These are phyloP conservation scores for Megalonaias nervosa DNA, from an alignment of 1,140 invertebrate species.

Conservation along the genomic window DNA sequence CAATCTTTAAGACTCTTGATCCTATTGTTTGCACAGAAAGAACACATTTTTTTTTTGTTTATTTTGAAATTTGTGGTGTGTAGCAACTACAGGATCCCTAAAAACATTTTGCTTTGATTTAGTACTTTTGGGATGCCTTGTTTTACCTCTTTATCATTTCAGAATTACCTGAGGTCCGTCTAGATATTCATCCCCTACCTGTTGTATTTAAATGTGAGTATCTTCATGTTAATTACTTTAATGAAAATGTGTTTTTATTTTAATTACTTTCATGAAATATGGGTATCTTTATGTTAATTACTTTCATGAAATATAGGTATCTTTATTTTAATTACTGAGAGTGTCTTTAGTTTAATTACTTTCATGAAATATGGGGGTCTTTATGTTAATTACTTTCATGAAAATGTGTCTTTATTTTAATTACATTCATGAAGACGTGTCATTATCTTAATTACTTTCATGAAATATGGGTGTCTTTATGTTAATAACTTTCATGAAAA, in stretches of 20 bases:
- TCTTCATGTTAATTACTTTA: background rate
- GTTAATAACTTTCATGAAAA: background rate
- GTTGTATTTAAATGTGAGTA: conserved; percentile 61
- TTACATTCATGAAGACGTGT: background rate
- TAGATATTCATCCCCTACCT: conserved; percentile 49
- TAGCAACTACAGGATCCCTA: too few species aligned
- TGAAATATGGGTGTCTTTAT: background rate
- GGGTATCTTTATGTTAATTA: background rate
- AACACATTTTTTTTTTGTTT: too few species aligned
- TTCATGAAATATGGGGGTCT: background rate
- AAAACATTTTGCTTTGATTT: too few species aligned
- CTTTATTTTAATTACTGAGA: background rate
- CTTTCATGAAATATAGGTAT: background rate
- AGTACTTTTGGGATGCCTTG: too few species aligned
- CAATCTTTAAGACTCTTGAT: too few species aligned
- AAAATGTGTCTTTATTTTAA: background rate
- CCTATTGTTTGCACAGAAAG: too few species aligned
- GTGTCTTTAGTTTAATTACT: background rate
- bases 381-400: background rate
- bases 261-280: background rate
- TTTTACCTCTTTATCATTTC: conserved; percentile 14
- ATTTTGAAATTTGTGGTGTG: too few species aligned
- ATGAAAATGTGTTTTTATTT: background rate
- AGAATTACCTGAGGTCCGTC: conserved; percentile 49
- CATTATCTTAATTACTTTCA: background rate